phyloP scores from a whole-genome alignment of 1,140 invertebrate species.

The Plutomurus gul region DNA sequence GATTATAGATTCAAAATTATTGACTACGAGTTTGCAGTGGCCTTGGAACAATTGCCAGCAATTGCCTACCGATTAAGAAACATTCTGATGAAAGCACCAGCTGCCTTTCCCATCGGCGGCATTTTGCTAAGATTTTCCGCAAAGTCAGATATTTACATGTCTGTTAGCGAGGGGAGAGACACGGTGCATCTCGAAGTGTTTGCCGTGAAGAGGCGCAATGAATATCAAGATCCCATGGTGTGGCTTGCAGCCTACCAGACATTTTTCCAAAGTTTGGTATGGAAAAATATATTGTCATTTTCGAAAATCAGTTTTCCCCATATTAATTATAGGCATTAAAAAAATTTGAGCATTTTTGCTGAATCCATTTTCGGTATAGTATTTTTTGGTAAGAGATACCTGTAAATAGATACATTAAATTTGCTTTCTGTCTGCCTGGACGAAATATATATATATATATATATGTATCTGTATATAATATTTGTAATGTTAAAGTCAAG shows the following conservation, averaged over 20 bases:
- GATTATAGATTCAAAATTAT: neutral
- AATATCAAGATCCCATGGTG: neutral
- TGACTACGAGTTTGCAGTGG: neutral
- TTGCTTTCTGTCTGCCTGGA: too few species aligned
- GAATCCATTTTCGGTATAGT: neutral
- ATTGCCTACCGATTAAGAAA: neutral
- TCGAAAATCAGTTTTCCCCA: neutral
- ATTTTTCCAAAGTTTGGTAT: neutral
- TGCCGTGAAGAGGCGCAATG: neutral
- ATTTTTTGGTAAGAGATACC: too few species aligned
- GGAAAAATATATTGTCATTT: too few species aligned
- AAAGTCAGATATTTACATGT: neutral
- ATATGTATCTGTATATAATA: too few species aligned
- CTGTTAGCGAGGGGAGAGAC: neutral
- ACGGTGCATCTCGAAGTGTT: neutral
- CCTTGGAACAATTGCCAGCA: neutral
- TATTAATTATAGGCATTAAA: neutral
- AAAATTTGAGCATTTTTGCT: neutral
- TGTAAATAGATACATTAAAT: too few species aligned
- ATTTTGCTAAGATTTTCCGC: neutral
- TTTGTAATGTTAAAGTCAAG: too few species aligned
- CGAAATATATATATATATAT: too few species aligned
- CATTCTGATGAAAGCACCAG: neutral
- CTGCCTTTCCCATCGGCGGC: neutral
- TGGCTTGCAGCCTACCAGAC: neutral